A percentile compares a stretch with the other conserved stretches of the same genome.
Conservation (phyloP, 2,797 vertebrate genomes). For the Crocidura indochinensis region DNA sequence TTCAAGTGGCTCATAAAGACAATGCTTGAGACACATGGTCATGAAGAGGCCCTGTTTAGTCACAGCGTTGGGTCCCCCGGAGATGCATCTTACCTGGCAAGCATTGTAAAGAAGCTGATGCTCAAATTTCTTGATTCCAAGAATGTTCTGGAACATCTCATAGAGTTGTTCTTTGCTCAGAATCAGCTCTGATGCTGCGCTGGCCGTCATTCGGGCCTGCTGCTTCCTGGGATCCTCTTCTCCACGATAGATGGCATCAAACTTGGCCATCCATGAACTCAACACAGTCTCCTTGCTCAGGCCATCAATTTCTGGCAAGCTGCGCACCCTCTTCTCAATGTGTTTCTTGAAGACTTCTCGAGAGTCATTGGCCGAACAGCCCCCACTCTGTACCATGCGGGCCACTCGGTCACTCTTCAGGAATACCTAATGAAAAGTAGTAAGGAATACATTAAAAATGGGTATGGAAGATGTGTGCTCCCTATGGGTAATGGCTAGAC, state of each 20-base stretch:
- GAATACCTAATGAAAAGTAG: constrained; percentile 92
- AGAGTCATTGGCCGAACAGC: constrained; percentile 97
- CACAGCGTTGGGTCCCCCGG: background rate
- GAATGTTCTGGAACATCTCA: constrained; percentile 99
- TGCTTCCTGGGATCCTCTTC: constrained; percentile 97
- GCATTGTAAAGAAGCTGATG: constrained; percentile 99
- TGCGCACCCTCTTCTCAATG: constrained; percentile 98
- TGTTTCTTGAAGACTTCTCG: constrained; percentile 99
- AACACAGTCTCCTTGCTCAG: constrained; percentile 99
- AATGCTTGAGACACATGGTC: background rate
- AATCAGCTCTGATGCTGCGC: constrained; percentile 97
- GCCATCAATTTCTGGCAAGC: constrained; percentile 97
- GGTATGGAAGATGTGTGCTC: background rate
- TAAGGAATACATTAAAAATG: background rate
- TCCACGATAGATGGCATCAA: constrained; percentile 97
- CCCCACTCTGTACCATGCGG: constrained; percentile 98
- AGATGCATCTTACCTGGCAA: constrained; percentile 94
- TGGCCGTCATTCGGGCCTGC: constrained; percentile 97
- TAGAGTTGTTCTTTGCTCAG: constrained; percentile 99
- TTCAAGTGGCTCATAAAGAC: constrained; percentile 3
- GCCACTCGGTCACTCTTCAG: constrained; percentile 97
- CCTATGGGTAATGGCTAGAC: background rate
- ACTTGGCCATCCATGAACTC: constrained; percentile 99
- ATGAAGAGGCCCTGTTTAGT: background rate
- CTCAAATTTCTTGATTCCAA: constrained; percentile 97